A percentile compares a stretch with the other conserved stretches of the same genome.
These are phyloP conservation scores for Albula glossodonta DNA, from an alignment of 2,113 vertebrate species.

Conservation along the genomic window DNA sequence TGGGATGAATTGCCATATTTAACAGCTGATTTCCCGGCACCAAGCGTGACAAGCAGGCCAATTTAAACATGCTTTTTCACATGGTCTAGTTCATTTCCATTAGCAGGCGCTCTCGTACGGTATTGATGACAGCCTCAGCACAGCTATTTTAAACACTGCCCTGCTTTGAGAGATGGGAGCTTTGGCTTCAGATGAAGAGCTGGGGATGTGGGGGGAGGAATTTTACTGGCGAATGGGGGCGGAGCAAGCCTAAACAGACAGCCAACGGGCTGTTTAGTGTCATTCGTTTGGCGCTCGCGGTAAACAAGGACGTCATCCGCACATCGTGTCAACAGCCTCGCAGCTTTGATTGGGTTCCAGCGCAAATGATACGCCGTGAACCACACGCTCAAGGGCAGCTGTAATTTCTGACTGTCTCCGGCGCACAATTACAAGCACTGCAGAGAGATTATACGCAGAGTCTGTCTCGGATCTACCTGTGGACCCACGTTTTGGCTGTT, in stretches of 20 bases:
- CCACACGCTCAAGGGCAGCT: not conserved
- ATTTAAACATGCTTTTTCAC: not conserved
- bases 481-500: not conserved
- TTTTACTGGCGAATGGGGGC: not conserved
- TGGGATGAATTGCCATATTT: too few species aligned
- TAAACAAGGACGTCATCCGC: not conserved
- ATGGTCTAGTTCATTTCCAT: not conserved
- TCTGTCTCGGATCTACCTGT: not conserved
- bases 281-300: not conserved
- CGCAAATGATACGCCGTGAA: not conserved
- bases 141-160: slow-evolving; percentile 5
- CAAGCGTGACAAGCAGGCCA: not conserved
- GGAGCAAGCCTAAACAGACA: not conserved
- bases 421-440: not conserved
- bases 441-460: not conserved
- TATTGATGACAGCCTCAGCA: not conserved
- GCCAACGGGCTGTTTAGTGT: not conserved
- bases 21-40: too few species aligned
- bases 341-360: slow-evolving; percentile 1
- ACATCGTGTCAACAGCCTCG: not conserved
- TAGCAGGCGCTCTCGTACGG: not conserved
- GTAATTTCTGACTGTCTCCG: not conserved
- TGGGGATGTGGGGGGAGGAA: not conserved
- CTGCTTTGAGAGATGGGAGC: not conserved
- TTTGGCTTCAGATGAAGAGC: not conserved